Base-by-base conservation (phyloP, 2,113 vertebrate species). In the Peromyscus leucopus region DNA sequence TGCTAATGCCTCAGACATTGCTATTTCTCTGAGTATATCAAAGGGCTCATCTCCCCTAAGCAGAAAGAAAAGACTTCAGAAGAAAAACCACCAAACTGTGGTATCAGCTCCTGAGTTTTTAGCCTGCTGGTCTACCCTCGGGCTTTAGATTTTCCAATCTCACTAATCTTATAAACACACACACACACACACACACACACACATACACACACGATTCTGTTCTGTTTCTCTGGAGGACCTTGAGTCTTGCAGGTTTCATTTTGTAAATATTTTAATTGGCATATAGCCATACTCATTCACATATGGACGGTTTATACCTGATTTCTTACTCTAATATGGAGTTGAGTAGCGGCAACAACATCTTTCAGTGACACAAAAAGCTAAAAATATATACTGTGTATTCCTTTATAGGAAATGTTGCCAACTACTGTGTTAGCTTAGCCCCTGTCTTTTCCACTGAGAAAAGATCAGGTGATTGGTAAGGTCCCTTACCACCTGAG, bases 71-170 rank as follows among this genome's bases (percentile, higher is more conserved):
- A 15, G 33, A 84, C 55, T 69, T 13, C 5, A 69, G n/a, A 46
- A 93, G 5, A 48, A 36, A 65, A 28, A 48, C n/a, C 15, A n/a
- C 57, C 36, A n/a, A 86, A 42, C 2, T 74, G 2, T 1, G 69
- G 5, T 22, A 33, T 17, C 7, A 0, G 1, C 2, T 31, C 9
- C 0, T 86, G 6, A 46, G 4, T 26, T 46, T 91, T 61, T 1
- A 0, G 59, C 2, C 16, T 57, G 9, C n/a, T 88, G 3, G 17
- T 48, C 57, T 48, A 69, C 15, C 1, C 15, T 90, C 8, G 91
- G n/a, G 78, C 75, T 90, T 76, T 75, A 28, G n/a, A 96, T 33
- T 91, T 94, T 15, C 19, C 31, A 69, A 3, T 3, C 15, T 95
- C 42, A 7, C 31, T 86, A 33, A 91, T 5, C 13, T 4, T 15